phyloP scores from a whole-genome alignment of 2,113 vertebrate species.

The Chrysochloris asiatica region DNA sequence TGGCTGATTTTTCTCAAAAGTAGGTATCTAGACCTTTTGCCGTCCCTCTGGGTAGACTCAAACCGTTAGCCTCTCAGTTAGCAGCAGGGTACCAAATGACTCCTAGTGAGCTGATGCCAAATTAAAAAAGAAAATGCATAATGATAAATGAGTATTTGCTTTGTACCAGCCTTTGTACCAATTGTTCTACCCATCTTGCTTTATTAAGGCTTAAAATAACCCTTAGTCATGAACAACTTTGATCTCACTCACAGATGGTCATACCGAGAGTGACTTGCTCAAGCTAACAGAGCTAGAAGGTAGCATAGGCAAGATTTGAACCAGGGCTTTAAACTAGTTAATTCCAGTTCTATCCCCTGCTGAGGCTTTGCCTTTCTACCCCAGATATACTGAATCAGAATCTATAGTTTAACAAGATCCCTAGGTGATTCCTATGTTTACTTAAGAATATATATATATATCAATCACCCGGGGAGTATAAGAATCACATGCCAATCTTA shows the following conservation, averaged over 20 bases:
- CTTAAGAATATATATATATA: no score
- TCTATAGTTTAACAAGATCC: no score
- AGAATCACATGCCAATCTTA: background rate
- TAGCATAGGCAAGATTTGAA: conserved; percentile 19
- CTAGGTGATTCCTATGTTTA: no score
- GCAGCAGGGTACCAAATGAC: background rate
- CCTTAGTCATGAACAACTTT: conserved; percentile 7
- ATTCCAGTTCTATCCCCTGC: background rate
- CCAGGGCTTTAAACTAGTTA: background rate
- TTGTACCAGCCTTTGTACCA: background rate
- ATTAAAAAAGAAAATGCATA: background rate
- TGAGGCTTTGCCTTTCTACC: background rate
- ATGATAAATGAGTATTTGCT: background rate
- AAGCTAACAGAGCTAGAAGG: conserved; percentile 19
- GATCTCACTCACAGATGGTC: conserved; percentile 15
- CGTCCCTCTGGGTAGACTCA: background rate
- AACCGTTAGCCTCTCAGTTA: background rate
- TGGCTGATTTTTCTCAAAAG: background rate
- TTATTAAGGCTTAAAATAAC: background rate
- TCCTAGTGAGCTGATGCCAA: background rate
- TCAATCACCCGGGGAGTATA: no score
- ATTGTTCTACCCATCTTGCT: background rate
- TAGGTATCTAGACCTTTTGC: background rate
- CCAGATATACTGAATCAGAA: no score
- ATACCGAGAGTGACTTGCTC: background rate